Evolutionary conservation across 2,888 invertebrate species (phyloP).

Genomic region (Gastracanthus pulcherrimus): DNA sequence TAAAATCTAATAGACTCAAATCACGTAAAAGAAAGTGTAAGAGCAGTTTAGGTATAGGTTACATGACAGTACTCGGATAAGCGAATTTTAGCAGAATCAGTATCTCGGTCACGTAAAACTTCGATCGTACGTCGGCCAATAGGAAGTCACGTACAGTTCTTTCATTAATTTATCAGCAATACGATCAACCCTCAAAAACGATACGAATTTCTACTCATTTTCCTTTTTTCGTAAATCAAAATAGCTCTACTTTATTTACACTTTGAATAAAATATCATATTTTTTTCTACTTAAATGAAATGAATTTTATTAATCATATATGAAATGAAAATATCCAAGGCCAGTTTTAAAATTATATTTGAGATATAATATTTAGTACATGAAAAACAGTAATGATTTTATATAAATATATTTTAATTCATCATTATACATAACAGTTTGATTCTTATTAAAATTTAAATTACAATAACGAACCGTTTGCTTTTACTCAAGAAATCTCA

Average conservation of each 20-base stretch:
- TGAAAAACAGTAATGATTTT: no score
- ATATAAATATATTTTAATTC: no score
- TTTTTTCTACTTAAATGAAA: no score
- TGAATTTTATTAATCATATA: no score
- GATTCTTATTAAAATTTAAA: no score
- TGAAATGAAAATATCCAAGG: no score
- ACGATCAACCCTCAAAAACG: constrained; percentile 55
- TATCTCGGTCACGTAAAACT: constrained; percentile 63
- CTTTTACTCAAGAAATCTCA: not conserved
- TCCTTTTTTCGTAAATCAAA: not conserved
- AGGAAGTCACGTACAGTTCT: constrained; percentile 65
- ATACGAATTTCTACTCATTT: constrained; percentile 9
- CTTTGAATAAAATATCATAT: not conserved
- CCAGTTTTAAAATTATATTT: no score
- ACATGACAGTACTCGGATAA: not conserved
- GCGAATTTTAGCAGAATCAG: constrained; percentile 35
- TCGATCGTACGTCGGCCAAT: constrained; percentile 48
- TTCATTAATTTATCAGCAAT: constrained; percentile 66
- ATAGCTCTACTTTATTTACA: not conserved
- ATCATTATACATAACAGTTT: not conserved
- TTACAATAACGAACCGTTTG: not conserved
- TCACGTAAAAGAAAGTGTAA: no score
- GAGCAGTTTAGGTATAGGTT: no score
- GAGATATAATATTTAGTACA: no score
- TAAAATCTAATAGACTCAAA: no score